Evolutionary conservation across 1,140 invertebrate genomes (phyloP), one percentile per base, ranked within the genome.

Genomic region (Odontomachus brunneus): DNA sequence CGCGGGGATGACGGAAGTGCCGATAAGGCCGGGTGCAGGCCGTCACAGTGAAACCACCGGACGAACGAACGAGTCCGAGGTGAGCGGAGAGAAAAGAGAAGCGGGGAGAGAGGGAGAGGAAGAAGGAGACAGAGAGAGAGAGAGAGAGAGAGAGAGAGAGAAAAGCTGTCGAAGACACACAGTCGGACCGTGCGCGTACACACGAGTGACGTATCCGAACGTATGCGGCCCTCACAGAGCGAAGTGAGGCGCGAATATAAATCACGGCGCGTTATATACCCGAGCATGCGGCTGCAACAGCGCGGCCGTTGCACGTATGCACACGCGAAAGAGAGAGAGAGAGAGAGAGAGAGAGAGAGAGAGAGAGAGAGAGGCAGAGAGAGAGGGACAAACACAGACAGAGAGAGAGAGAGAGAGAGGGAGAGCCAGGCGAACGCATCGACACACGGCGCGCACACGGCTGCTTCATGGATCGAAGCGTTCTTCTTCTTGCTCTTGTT

Each of bases 161-260:
- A 80, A 82, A 84, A 86, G 72, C 81, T 66, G 38, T 69, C 38
- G 48, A 73, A 75, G 38, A 76, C 33, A 75, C 49, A 84, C 72
- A 33, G 84, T 84, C 84, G 76, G 89, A 85, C 78, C 76, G 73
- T 73, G 59, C 24, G 38, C 84, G 65, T 87, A 87, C 57, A 88
- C 83, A 82, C 86, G 38, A 89, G 90, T 90, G 90, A 91, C 87
- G 89, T 90, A 90, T 89, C 84, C 89, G 67, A 91, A 90, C 84
- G 84, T 88, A 91, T 88, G 88, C 75, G 88, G 91, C 88, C 89
- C 90, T 91, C 88, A 90, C 91, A 90, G 87, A 86, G 86, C 83
- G 90, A 83, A 81, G 65, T 59, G 89, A 90, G 86, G 88, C 85
- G 91, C 90, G 89, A 90, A 90, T 92, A 91, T 92, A 92, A 92